Percentiles rank a stretch among this genome's conserved stretches.
Evolutionary conservation across 2,113 vertebrate genomes (phyloP).

Genomic region (Podocnemis expansa): DNA sequence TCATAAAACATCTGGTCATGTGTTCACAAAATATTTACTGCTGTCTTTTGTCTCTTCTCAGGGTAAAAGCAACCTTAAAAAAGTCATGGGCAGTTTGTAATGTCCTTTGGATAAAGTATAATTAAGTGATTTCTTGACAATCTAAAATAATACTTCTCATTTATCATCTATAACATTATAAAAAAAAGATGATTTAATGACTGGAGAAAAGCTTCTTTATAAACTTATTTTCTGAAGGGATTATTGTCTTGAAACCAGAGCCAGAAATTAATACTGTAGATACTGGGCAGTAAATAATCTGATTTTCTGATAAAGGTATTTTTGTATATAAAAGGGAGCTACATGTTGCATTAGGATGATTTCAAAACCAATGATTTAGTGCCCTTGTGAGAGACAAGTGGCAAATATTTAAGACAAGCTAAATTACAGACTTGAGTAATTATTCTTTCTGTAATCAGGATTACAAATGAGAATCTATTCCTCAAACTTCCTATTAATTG

Average conservation of each 20-base stretch:
- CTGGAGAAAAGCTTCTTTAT: conserved; percentile 24
- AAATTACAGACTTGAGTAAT: background rate
- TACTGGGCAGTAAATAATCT: background rate
- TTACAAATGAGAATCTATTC: background rate
- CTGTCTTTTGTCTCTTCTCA: background rate
- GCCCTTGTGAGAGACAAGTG: background rate
- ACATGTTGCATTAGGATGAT: background rate
- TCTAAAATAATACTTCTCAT: conserved; percentile 46
- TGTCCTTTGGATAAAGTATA: background rate
- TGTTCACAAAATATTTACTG: background rate
- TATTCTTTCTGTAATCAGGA: background rate
- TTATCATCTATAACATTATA: conserved; percentile 40
- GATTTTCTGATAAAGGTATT: background rate
- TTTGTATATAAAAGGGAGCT: background rate
- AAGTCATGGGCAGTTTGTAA: background rate
- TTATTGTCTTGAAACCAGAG: background rate
- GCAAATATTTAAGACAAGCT: background rate
- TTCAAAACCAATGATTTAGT: background rate
- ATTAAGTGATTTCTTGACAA: conserved; percentile 37
- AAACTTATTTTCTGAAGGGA: conserved; percentile 6
- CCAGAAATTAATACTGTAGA: background rate
- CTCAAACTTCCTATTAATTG: background rate
- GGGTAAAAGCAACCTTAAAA: background rate
- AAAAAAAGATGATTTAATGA: conserved; percentile 21
- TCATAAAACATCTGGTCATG: background rate